Base-by-base conservation (phyloP, 2,797 vertebrate genomes). In the Microcaecilia unicolor region DNA sequence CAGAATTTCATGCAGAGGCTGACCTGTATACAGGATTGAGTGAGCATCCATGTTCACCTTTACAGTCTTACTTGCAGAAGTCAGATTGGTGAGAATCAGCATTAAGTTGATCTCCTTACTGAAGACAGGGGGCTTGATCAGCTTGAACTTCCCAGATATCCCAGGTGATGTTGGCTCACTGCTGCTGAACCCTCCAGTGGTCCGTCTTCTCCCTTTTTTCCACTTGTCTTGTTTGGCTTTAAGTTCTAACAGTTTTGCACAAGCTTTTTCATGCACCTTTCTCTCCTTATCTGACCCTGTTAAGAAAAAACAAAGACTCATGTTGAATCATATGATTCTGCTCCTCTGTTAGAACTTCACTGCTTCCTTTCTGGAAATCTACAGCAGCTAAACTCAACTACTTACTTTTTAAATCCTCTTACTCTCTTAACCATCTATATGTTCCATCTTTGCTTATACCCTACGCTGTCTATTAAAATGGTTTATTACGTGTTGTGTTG, bases 11-110 rank as follows among this genome's bases (percentile, higher is more conserved):
- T 37, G 50, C 5, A 83, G 15, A 1, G 61, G 63, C 3, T 31
- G 80, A 42, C 83, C 76, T 0, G 79, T 85, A 24, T 85, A 85
- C 24, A 85, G 25, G 1, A 80, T 79, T 52, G 70, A 74, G 75
- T 81, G 84, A 14, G 80, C 79, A 0, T 37, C 84, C 34, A 85
- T 44, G 27, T 77, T 74, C 35, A 71, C 65, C 0, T 37, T 44
- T 39, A 73, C 49, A 1, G 39, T 55, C 63, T 67, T 82, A 28
- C 22, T 31, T 15, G 46, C 49, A 1, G 38, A 15, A 10, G 68
- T 72, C 31, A 69, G 51, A 55, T 85, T 85, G 56, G 36, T 53
- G 26, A 84, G 70, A 12, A 47, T 11, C 34, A 85, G 37, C 33
- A 44, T 22, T 9, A 85, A 27, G 37, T 15, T 58, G 51, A 84